Evolutionary conservation across 2,888 invertebrate genomes (phyloP), one percentile per base, ranked within the genome.

Genomic region (Clostera curtula): DNA sequence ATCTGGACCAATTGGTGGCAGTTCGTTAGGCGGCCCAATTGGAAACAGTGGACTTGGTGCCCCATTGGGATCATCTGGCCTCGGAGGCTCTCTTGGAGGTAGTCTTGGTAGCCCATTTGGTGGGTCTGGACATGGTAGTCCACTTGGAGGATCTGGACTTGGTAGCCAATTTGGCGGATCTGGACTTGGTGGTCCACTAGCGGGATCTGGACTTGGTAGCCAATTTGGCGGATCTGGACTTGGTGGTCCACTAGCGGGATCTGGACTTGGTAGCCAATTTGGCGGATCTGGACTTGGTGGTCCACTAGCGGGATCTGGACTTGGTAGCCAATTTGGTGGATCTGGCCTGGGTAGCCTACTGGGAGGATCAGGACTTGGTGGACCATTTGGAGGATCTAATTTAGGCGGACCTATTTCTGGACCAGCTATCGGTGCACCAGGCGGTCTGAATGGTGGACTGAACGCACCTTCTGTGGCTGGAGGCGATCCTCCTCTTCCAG

Each of bases 401-500:
- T n/a, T 18, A 5, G 22, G 19, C 12, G 16, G 33, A 5, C 19
- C n/a, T 18, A 18, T 32, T 7, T 21, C 20, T 4, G 40, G 40
- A 12, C 22, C 24, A 21, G 30, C 27, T 14, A 23, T 33, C 12
- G 32, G 34, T 17, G 40, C 31, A 6, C 10, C 19, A 12, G 34
- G 43, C 5, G 31, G 36, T 6, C 12, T 34, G 2, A 22, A 19
- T 6, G 35, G 24, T 19, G 40, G 37, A 5, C n/a, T 37, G 5
- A 35, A 44, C 3, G 34, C 39, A 5, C 10, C 37, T 14, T 43
- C 34, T 0, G 9, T 46, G 2, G 18, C 27, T 21, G 64, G 56
- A 2, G 63, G 60, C 24, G 61, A 61, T 0, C 52, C 56, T 11
- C 68, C 64, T n/a, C 72, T 62, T 5, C 49, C 56, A 14, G 77